Evolutionary conservation across 2,888 invertebrate species (phyloP).

Genomic region (Meteorus colon): DNA sequence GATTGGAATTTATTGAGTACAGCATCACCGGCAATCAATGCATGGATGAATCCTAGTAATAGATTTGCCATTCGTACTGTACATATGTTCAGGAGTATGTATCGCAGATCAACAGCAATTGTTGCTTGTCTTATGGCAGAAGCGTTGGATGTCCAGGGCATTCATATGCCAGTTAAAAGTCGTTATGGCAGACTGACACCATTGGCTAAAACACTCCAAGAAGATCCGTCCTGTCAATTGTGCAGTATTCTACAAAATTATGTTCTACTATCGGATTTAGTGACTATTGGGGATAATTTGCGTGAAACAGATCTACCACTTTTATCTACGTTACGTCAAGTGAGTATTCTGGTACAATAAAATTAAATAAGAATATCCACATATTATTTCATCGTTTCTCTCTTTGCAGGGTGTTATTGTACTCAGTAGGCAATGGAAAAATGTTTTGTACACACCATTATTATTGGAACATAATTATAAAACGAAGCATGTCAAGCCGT

Average conservation of each 20-base stretch:
- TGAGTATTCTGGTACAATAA: slow-evolving; percentile 62
- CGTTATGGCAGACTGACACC: slow-evolving; percentile 92
- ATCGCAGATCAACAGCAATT: slow-evolving; percentile 87
- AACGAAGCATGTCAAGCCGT: slow-evolving; percentile 85
- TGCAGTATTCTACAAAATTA: slow-evolving; percentile 91
- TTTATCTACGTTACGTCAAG: slow-evolving; percentile 90
- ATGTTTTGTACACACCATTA: slow-evolving; percentile 93
- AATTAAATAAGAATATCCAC: background rate
- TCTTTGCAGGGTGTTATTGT: slow-evolving; percentile 89
- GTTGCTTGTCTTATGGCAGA: slow-evolving; percentile 97
- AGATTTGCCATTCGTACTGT: slow-evolving; percentile 89
- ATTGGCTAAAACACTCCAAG: slow-evolving; percentile 91
- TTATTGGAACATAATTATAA: slow-evolving; percentile 92
- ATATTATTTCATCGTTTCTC: slow-evolving; percentile 51
- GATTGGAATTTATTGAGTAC: slow-evolving; percentile 98
- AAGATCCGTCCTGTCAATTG: slow-evolving; percentile 96
- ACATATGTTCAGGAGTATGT: slow-evolving; percentile 86
- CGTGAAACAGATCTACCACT: slow-evolving; percentile 89
- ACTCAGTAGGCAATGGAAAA: slow-evolving; percentile 97
- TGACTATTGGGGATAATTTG: slow-evolving; percentile 87
- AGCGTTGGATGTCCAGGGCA: slow-evolving; percentile 89
- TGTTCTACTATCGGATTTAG: slow-evolving; percentile 84
- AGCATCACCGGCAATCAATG: slow-evolving; percentile 96
- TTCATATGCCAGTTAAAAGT: slow-evolving; percentile 89
- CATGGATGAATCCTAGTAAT: slow-evolving; percentile 98